phyloP scores from a whole-genome alignment of 2,797 vertebrate genomes.

The Steatocranus sp. region DNA sequence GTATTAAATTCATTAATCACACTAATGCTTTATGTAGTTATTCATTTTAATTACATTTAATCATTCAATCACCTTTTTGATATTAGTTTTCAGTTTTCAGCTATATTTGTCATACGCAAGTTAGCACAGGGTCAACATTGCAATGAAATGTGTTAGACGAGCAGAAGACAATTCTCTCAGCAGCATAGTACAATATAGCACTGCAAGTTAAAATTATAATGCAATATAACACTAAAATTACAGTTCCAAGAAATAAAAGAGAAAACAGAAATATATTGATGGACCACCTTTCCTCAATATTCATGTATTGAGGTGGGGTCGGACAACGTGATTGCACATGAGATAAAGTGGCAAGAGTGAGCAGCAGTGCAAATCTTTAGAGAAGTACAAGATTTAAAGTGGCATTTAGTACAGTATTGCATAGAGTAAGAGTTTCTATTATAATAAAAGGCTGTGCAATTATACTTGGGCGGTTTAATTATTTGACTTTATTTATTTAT shows the following conservation, averaged over 20 bases:
- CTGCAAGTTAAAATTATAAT: background rate
- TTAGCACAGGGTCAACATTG: background rate
- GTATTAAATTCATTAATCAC: background rate
- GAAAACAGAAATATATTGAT: background rate
- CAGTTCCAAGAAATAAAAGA: background rate
- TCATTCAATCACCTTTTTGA: background rate
- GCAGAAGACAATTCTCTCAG: background rate
- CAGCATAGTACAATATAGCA: background rate
- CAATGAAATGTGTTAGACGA: background rate
- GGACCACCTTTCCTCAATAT: background rate
- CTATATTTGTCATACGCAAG: background rate
- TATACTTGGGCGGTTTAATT: background rate
- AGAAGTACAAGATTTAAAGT: background rate
- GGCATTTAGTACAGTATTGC: background rate
- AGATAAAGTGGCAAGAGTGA: background rate
- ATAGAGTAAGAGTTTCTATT: background rate
- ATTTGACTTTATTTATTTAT: background rate
- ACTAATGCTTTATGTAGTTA: background rate
- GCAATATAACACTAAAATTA: background rate
- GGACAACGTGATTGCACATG: background rate
- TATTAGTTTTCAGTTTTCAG: background rate
- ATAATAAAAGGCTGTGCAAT: background rate
- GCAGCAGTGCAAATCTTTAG: background rate
- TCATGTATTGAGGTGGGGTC: background rate
- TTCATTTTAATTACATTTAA: background rate